Conservation (phyloP, 2,797 vertebrate genomes). For the Neoniphon sammara region DNA sequence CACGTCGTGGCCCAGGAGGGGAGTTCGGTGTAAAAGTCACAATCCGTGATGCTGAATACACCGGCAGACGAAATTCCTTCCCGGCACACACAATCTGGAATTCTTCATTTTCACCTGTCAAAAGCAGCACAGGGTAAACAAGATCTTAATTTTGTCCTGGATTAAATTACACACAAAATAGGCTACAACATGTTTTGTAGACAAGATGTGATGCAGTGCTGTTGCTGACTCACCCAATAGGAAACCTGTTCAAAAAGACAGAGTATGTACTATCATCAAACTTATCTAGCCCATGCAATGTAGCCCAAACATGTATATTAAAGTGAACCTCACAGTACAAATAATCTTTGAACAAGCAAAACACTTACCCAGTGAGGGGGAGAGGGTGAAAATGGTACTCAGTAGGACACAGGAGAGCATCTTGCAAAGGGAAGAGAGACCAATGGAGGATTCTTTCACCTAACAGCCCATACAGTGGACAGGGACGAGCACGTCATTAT, state of each 20-base stretch:
- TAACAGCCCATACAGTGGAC: slow-evolving; percentile 7
- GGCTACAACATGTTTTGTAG: background rate
- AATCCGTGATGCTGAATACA: slow-evolving; percentile 73
- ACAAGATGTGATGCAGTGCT: background rate
- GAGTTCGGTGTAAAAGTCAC: slow-evolving; percentile 74
- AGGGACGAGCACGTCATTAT: slow-evolving; percentile 12
- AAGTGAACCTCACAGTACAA: slow-evolving; percentile 5
- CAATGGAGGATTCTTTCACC: slow-evolving; percentile 17
- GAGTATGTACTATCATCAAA: slow-evolving; percentile 11
- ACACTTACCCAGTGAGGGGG: slow-evolving; percentile 64
- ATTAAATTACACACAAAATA: background rate
- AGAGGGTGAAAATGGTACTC: slow-evolving; percentile 48
- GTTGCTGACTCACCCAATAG: slow-evolving; percentile 58
- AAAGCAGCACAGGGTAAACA: background rate
- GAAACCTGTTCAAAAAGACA: slow-evolving; percentile 56
- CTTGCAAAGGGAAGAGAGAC: slow-evolving; percentile 50
- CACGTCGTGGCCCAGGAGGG: slow-evolving; percentile 49
- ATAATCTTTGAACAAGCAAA: background rate
- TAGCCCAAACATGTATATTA: background rate
- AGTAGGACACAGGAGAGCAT: slow-evolving; percentile 65
- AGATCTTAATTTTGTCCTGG: background rate
- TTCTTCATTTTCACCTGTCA: slow-evolving; percentile 73
- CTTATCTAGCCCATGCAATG: background rate
- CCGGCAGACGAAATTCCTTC: slow-evolving; percentile 76
- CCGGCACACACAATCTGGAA: slow-evolving; percentile 72